These are phyloP conservation scores for Lasioglossum vierecki DNA, from an alignment of 2,888 invertebrate species.

Conservation along the genomic window DNA sequence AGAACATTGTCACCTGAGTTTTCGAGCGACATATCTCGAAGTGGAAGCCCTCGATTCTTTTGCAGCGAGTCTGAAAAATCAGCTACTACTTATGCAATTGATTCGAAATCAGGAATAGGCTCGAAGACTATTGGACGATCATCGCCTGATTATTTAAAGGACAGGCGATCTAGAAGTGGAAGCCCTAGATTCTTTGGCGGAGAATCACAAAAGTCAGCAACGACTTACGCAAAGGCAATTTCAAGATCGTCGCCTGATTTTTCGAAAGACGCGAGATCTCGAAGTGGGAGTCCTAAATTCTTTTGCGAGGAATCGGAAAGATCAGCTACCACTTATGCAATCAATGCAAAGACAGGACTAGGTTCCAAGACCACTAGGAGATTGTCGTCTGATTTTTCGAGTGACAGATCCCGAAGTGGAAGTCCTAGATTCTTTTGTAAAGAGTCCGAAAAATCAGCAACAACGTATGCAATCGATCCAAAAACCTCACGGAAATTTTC, in stretches of 20 bases:
- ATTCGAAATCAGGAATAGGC: neutral
- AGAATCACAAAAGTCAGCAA: constrained; percentile 28
- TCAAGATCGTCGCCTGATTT: neutral
- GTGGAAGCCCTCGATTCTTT: neutral
- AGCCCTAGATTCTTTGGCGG: constrained; percentile 28
- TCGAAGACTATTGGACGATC: neutral
- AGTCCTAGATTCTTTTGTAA: neutral
- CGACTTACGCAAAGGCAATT: neutral
- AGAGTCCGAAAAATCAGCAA: neutral
- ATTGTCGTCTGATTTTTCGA: neutral
- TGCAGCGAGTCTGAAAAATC: neutral
- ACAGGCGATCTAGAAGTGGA: neutral
- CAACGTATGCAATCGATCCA: neutral
- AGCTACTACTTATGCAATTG: constrained; percentile 9
- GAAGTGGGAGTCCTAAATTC: constrained; percentile 24
- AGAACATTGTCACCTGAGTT: neutral
- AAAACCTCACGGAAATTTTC: neutral
- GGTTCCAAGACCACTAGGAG: neutral
- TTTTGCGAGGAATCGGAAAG: neutral
- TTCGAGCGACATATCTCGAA: neutral
- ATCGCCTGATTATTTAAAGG: constrained; percentile 9
- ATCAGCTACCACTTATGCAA: neutral
- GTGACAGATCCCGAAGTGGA: neutral
- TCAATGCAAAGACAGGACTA: neutral
- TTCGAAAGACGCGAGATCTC: neutral